Percentiles rank a stretch among this genome's conserved stretches.
Conservation (phyloP, 2,113 vertebrate species). For the Cyprinus carpio region DNA sequence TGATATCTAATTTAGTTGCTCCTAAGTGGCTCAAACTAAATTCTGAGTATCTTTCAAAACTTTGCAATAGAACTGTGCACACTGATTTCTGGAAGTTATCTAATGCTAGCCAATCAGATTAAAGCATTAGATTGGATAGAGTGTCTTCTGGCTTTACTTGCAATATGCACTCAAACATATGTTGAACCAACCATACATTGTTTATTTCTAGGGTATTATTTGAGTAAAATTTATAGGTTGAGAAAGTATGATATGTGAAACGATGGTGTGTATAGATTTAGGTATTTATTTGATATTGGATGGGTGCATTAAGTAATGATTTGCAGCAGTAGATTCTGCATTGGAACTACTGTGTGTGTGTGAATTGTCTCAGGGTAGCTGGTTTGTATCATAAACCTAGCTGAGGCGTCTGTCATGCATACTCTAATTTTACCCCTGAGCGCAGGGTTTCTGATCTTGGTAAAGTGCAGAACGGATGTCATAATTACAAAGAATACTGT, state of each 20-base stretch:
- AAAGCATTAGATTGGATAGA: too few relatives aligned
- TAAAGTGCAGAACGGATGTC: conserved; percentile 56
- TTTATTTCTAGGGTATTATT: too few relatives aligned
- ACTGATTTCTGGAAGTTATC: background rate
- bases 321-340: background rate
- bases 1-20: background rate
- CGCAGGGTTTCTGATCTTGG: background rate
- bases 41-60: background rate
- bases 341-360: background rate
- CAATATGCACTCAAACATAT: too few relatives aligned
- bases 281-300: too few relatives aligned
- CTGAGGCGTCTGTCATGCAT: background rate
- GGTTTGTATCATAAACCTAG: background rate
- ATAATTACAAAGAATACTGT: conserved; percentile 68
- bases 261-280: too few relatives aligned
- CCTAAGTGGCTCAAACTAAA: background rate
- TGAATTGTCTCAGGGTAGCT: background rate
- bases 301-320: background rate
- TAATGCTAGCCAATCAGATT: background rate
- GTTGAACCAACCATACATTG: too few relatives aligned
- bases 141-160: too few relatives aligned
- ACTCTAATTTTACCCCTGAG: conserved; percentile 1
- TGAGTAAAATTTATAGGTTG: too few relatives aligned
- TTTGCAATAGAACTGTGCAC: background rate
- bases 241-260: too few relatives aligned